Evolutionary conservation across 2,797 vertebrate genomes (phyloP).

Genomic region (Denticeps clupeoides): DNA sequence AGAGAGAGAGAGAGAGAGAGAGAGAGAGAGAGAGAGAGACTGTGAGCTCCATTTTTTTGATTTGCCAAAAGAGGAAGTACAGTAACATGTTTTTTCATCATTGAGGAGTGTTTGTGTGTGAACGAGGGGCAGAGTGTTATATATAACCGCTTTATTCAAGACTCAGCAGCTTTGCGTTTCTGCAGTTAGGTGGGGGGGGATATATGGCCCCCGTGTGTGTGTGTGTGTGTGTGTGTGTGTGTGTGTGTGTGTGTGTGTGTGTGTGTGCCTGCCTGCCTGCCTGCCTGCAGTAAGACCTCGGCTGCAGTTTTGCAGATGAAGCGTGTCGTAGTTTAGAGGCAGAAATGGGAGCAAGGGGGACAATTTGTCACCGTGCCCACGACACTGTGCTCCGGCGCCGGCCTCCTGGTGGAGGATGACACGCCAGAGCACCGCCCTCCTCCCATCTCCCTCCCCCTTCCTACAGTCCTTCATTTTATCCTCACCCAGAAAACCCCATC

Average conservation of each 20-base stretch:
- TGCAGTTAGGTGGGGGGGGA: not conserved
- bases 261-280: not conserved
- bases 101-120: not conserved
- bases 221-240: not conserved
- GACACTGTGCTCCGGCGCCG: not conserved
- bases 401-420: no score
- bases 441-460: no score
- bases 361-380: conserved; percentile 12
- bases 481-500: no score
- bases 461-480: no score
- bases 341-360: conserved; percentile 2
- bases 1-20: not conserved
- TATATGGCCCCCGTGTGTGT: no score
- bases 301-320: conserved; percentile 17
- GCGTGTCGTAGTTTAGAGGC: conserved; percentile 7
- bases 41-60: no score
- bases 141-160: not conserved
- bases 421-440: no score
- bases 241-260: not conserved
- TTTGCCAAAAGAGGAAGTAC: no score
- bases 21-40: not conserved
- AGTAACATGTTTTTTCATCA: no score
- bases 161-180: not conserved
- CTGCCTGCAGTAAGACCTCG: conserved; percentile 8
- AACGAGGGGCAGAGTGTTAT: not conserved